These are phyloP conservation scores for Junonia oenone DNA, from an alignment of 2,888 invertebrate species.

Conservation along the genomic window DNA sequence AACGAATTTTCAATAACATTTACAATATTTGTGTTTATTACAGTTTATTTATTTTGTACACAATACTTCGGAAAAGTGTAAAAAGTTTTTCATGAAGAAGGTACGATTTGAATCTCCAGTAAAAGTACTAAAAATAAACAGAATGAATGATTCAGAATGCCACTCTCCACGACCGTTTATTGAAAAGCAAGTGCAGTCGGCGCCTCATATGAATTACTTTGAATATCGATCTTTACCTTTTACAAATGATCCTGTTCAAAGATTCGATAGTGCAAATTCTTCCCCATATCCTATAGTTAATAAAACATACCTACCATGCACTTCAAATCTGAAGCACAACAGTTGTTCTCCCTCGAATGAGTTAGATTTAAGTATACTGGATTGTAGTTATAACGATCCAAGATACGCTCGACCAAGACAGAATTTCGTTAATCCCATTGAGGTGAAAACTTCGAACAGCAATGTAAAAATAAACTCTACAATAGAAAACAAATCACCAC, in stretches of 20 bases:
- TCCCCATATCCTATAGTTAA: slow-evolving; percentile 55
- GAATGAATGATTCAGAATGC: slow-evolving; percentile 59
- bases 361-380: slow-evolving; percentile 62
- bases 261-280: slow-evolving; percentile 56
- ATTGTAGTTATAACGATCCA: slow-evolving; percentile 43
- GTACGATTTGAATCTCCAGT: slow-evolving; percentile 60
- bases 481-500: slow-evolving; percentile 15
- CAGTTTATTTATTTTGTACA: not conserved
- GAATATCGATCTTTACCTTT: slow-evolving; percentile 39
- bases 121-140: slow-evolving; percentile 33
- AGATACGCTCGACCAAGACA: not conserved
- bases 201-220: slow-evolving; percentile 36
- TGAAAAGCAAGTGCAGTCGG: slow-evolving; percentile 39
- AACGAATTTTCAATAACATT: not conserved
- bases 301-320: slow-evolving; percentile 42
- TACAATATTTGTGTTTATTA: not conserved
- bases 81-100: slow-evolving; percentile 54
- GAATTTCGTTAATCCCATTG: slow-evolving; percentile 27
- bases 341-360: slow-evolving; percentile 55
- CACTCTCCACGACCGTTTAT: slow-evolving; percentile 66
- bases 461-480: not conserved
- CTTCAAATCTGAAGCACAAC: slow-evolving; percentile 30
- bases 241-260: slow-evolving; percentile 52
- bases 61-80: not conserved
- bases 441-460: not conserved